phyloP scores from a whole-genome alignment of 2,888 invertebrate species.

The Caenorhabditis zanzibari region DNA sequence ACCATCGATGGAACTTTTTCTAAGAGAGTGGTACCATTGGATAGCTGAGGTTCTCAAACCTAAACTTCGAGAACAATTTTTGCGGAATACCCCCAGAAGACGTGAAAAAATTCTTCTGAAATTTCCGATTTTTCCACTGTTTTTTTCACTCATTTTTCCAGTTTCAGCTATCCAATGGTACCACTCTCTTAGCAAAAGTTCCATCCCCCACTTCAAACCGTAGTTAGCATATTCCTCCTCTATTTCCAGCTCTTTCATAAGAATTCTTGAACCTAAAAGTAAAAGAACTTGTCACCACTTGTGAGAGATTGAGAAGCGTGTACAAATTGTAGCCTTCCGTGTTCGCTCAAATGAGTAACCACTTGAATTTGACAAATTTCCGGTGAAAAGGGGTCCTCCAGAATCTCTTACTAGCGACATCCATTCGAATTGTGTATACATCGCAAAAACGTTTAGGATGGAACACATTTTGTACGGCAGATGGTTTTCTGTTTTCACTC shows the following conservation, averaged over 20 bases:
- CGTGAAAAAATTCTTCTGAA: too few relatives aligned
- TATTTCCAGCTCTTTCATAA: neutral
- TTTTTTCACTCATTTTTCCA: too few relatives aligned
- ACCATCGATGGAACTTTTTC: too few relatives aligned
- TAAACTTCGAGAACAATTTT: too few relatives aligned
- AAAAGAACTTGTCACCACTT: conserved; percentile 39
- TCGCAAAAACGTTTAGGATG: conserved; percentile 35
- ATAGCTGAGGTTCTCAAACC: too few relatives aligned
- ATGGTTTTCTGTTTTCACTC: conserved; percentile 55
- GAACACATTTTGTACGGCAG: conserved; percentile 41
- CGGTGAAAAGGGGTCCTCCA: conserved; percentile 36
- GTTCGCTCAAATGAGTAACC: conserved; percentile 53
- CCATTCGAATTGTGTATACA: conserved; percentile 24
- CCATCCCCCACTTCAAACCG: too few relatives aligned
- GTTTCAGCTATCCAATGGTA: too few relatives aligned
- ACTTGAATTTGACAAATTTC: conserved; percentile 58
- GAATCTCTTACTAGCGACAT: conserved; percentile 5
- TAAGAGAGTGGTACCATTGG: too few relatives aligned
- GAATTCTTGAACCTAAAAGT: conserved; percentile 28
- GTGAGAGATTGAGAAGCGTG: conserved; percentile 23
- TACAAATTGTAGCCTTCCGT: conserved; percentile 50
- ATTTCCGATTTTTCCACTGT: too few relatives aligned
- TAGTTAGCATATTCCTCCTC: too few relatives aligned
- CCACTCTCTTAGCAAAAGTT: too few relatives aligned
- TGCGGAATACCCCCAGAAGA: too few relatives aligned